Conservation (phyloP, 92 coral and sea anemone species). For the Palythoa grandiflora region DNA sequence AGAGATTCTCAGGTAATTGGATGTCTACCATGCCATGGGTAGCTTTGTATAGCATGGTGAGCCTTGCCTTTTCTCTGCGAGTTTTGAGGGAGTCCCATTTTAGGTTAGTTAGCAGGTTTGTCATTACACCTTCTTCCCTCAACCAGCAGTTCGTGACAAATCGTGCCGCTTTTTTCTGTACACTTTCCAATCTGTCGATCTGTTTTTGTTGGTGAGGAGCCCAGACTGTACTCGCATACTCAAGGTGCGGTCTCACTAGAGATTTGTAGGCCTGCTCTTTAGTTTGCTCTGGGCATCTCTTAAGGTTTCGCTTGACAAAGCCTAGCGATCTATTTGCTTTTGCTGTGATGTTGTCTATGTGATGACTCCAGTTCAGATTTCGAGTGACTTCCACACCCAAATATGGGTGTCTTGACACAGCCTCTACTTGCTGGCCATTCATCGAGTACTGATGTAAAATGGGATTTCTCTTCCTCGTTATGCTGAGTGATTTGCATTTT, state of each 20-base stretch:
- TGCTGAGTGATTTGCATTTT: constrained; percentile 45
- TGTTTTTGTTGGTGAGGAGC: constrained; percentile 39
- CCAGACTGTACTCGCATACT: constrained; percentile 45
- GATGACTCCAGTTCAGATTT: constrained; percentile 36
- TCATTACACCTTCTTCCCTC: not conserved
- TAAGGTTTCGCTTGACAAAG: constrained; percentile 53
- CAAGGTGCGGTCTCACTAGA: constrained; percentile 38
- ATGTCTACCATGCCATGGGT: not conserved
- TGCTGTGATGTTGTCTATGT: constrained; percentile 40
- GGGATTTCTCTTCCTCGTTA: constrained; percentile 28
- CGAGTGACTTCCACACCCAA: constrained; percentile 43
- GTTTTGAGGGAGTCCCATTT: constrained; percentile 10
- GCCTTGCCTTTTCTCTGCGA: constrained; percentile 23
- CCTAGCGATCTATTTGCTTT: constrained; percentile 52
- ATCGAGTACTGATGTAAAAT: constrained; percentile 35
- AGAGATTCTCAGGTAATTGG: not conserved
- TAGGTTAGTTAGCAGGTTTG: constrained; percentile 7
- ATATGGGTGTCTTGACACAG: constrained; percentile 52
- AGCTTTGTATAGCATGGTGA: not conserved
- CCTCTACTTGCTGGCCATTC: constrained; percentile 37
- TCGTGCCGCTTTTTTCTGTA: constrained; percentile 21
- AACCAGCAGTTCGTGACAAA: constrained; percentile 7
- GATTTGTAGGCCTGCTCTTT: constrained; percentile 45
- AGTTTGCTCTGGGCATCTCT: constrained; percentile 30
- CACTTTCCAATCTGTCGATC: not conserved